phyloP scores from a whole-genome alignment of 1,140 invertebrate species.

The Drosophila setifemur region DNA sequence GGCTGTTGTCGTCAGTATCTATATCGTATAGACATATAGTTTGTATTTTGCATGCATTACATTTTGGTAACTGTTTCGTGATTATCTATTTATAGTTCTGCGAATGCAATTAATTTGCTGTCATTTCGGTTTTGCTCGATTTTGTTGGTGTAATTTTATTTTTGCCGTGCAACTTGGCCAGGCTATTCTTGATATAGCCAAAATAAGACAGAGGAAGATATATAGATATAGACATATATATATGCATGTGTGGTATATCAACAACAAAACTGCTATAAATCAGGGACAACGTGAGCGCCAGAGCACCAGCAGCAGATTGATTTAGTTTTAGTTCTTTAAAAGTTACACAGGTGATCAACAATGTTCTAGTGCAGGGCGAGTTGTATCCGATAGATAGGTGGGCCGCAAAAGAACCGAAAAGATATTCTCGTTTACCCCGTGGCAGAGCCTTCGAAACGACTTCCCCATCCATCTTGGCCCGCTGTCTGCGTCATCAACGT shows the following conservation, averaged over 20 bases:
- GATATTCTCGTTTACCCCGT: background rate
- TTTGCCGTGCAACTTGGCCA: background rate
- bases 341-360: conserved; percentile 34
- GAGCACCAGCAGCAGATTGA: background rate
- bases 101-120: conserved; percentile 61
- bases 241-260: no score
- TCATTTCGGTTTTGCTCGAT: conserved; percentile 37
- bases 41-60: conserved; percentile 14
- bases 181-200: conserved; percentile 37
- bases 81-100: conserved; percentile 43
- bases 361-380: background rate
- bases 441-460: conserved; percentile 28
- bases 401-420: background rate
- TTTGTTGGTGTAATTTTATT: conserved; percentile 28
- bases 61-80: conserved; percentile 46
- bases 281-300: conserved; percentile 18
- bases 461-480: conserved; percentile 29
- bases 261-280: conserved; percentile 23
- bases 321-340: background rate
- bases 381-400: background rate
- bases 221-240: conserved; percentile 1
- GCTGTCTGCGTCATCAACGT: conserved; percentile 64
- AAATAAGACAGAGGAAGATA: conserved; percentile 19
- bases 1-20: conserved; percentile 46
- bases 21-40: background rate